phyloP scores from a whole-genome alignment of 2,888 invertebrate genomes.

The Philereme vetulata region DNA sequence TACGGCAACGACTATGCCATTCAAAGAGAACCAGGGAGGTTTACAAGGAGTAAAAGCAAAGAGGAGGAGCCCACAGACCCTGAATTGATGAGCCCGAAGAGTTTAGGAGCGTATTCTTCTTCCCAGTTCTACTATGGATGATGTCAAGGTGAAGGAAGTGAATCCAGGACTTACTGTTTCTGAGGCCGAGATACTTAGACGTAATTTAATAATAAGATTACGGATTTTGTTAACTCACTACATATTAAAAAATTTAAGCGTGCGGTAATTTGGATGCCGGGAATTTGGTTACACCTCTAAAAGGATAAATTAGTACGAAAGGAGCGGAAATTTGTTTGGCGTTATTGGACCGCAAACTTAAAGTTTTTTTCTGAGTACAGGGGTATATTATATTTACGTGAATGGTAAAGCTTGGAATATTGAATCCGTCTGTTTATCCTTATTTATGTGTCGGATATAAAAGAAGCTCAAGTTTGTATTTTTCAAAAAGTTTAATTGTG shows the following conservation, averaged over 20 bases:
- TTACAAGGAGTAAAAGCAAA: conserved; percentile 60
- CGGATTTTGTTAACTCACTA: no score
- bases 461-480: conserved; percentile 17
- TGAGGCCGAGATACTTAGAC: not conserved
- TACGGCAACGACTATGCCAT: conserved; percentile 73
- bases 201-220: not conserved
- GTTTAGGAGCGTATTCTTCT: conserved; percentile 69
- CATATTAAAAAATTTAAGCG: no score
- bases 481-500: not conserved
- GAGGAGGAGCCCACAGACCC: conserved; percentile 50
- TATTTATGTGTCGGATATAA: not conserved
- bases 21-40: conserved; percentile 55
- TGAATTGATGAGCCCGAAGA: conserved; percentile 69
- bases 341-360: no score
- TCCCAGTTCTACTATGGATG: conserved; percentile 75
- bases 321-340: no score
- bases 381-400: no score
- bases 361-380: no score
- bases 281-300: no score
- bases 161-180: conserved; percentile 27
- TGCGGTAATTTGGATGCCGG: no score
- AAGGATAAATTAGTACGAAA: no score
- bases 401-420: no score
- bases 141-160: conserved; percentile 49
- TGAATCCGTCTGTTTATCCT: not conserved